phyloP scores from a whole-genome alignment of 2,888 invertebrate genomes.

The Ellobium chinense region DNA sequence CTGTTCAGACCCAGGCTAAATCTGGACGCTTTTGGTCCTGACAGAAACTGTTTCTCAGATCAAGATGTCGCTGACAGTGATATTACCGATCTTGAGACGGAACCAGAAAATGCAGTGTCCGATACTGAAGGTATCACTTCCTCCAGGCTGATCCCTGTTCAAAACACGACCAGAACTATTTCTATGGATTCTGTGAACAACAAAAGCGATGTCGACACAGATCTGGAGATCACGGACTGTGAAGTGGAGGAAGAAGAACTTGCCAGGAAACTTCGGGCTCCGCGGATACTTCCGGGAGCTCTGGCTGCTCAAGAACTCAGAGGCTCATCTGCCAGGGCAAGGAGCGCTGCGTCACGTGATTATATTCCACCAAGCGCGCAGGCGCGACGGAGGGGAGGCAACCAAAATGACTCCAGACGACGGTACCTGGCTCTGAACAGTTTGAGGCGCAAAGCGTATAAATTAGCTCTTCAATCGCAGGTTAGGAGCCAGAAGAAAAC shows the following conservation, averaged over 20 bases:
- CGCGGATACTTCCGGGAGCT: slow-evolving; percentile 33
- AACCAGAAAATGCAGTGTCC: slow-evolving; percentile 47
- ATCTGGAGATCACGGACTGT: slow-evolving; percentile 49
- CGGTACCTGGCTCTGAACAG: slow-evolving; percentile 54
- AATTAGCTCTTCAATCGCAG: slow-evolving; percentile 28
- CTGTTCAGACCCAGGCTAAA: slow-evolving; percentile 46
- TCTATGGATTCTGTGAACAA: slow-evolving; percentile 16
- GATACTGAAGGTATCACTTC: slow-evolving; percentile 47
- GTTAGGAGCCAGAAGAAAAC: slow-evolving; percentile 11
- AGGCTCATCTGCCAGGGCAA: neutral
- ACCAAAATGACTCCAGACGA: slow-evolving; percentile 48
- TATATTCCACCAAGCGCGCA: slow-evolving; percentile 30
- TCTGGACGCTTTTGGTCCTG: slow-evolving; percentile 32
- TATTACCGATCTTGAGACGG: slow-evolving; percentile 43
- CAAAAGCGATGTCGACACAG: slow-evolving; percentile 42
- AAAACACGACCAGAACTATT: slow-evolving; percentile 39
- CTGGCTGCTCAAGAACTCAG: slow-evolving; percentile 33
- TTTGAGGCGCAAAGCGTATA: slow-evolving; percentile 48
- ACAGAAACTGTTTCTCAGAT: slow-evolving; percentile 48
- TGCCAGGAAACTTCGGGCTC: neutral
- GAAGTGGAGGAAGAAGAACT: slow-evolving; percentile 45
- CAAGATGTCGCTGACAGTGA: slow-evolving; percentile 46
- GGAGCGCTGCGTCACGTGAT: slow-evolving; percentile 4
- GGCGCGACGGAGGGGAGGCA: slow-evolving; percentile 24
- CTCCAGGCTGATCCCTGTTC: slow-evolving; percentile 47